Evolutionary conservation across 2,888 invertebrate genomes (phyloP).

Genomic region (Lampropteryx suffumata): DNA sequence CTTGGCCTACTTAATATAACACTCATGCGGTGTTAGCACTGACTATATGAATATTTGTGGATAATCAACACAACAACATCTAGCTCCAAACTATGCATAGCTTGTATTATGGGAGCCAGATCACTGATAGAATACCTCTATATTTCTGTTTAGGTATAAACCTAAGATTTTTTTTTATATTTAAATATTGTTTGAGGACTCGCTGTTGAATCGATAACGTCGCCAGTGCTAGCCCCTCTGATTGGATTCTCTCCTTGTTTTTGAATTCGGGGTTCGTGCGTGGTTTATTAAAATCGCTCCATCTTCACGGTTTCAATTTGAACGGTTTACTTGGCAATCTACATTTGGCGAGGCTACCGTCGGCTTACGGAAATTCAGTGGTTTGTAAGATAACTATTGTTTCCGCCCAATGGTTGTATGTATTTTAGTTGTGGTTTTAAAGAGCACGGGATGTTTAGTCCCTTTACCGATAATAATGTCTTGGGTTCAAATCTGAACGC

Average conservation of each 20-base stretch:
- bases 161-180: no score
- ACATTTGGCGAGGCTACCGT: constrained; percentile 3
- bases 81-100: no score
- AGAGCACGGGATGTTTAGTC: no score
- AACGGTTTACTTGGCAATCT: constrained; percentile 18
- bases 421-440: no score
- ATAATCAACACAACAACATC: no score
- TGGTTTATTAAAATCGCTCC: constrained; percentile 20
- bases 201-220: neutral
- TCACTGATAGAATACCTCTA: no score
- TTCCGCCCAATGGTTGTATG: neutral
- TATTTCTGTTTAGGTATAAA: no score
- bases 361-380: constrained; percentile 5
- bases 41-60: no score
- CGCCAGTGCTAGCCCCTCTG: constrained; percentile 3
- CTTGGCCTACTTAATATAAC: no score
- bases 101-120: no score
- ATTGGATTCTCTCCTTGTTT: constrained; percentile 24
- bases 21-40: no score
- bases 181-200: no score
- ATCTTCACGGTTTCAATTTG: constrained; percentile 21
- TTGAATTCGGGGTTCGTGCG: constrained; percentile 20
- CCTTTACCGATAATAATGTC: neutral
- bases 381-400: constrained; percentile 6
- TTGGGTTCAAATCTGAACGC: neutral